phyloP scores from a whole-genome alignment of 2,888 invertebrate species.

The Idaea aversata region DNA sequence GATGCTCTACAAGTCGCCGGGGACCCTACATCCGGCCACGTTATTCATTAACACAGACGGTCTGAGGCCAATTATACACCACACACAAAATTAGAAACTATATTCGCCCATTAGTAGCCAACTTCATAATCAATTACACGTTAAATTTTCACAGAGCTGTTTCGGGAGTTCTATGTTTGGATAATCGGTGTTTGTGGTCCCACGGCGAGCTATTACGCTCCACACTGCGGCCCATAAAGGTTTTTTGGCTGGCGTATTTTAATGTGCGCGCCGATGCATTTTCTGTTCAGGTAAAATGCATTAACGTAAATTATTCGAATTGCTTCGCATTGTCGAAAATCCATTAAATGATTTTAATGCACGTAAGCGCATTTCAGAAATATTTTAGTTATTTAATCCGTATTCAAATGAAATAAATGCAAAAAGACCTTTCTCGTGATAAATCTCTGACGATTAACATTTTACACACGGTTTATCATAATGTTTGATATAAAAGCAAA shows the following conservation, averaged over 20 bases:
- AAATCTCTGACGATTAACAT: background rate
- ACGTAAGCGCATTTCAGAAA: background rate
- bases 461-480: background rate
- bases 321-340: slow-evolving; percentile 25
- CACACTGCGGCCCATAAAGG: slow-evolving; percentile 63
- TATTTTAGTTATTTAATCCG: background rate
- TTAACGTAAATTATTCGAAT: slow-evolving; percentile 41
- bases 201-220: slow-evolving; percentile 71
- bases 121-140: slow-evolving; percentile 80
- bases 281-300: slow-evolving; percentile 45
- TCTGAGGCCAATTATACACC: slow-evolving; percentile 71
- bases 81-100: slow-evolving; percentile 78
- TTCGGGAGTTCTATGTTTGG: slow-evolving; percentile 72
- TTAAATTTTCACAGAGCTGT: slow-evolving; percentile 75
- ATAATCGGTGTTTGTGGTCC: slow-evolving; percentile 80
- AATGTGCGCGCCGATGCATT: slow-evolving; percentile 66
- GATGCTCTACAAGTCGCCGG: slow-evolving; percentile 44
- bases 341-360: slow-evolving; percentile 13
- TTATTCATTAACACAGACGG: slow-evolving; percentile 73
- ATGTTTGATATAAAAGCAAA: background rate
- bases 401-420: background rate
- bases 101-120: slow-evolving; percentile 77
- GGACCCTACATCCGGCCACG: slow-evolving; percentile 49
- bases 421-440: background rate
- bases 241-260: slow-evolving; percentile 70